phyloP scores from a whole-genome alignment of 1,140 invertebrate genomes.

The Micrasema minimum region DNA sequence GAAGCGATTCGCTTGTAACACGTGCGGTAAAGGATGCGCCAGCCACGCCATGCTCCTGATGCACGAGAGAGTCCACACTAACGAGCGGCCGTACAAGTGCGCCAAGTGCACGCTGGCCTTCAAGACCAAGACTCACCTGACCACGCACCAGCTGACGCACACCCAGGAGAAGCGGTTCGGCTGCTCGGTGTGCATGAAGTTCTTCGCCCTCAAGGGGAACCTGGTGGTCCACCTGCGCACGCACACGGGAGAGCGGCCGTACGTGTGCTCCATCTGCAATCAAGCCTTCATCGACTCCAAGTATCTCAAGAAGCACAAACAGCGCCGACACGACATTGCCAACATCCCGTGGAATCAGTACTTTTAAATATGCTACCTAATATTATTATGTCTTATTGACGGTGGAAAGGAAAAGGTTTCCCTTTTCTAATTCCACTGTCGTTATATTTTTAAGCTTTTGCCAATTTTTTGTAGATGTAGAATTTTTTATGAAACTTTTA shows the following conservation, averaged over 20 bases:
- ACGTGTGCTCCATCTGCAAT: conserved; percentile 72
- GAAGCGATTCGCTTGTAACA: conserved; percentile 61
- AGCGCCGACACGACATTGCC: conserved; percentile 63
- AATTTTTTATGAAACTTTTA: too few species aligned
- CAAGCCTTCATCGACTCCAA: conserved; percentile 68
- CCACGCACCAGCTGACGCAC: conserved; percentile 68
- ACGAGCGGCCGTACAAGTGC: conserved; percentile 67
- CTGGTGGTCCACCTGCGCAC: conserved; percentile 65
- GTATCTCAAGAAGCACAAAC: conserved; percentile 66
- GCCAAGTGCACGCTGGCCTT: conserved; percentile 67
- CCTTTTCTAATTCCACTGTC: too few species aligned
- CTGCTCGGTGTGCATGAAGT: conserved; percentile 67
- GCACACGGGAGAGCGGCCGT: conserved; percentile 72
- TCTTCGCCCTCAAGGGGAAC: conserved; percentile 65
- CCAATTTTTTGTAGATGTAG: too few species aligned
- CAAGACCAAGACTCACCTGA: conserved; percentile 68
- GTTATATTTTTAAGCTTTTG: too few species aligned
- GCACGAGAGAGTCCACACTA: conserved; percentile 69
- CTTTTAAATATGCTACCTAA: too few species aligned
- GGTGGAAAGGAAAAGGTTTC: too few species aligned
- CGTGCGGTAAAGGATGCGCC: conserved; percentile 64
- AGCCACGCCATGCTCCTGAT: conserved; percentile 68
- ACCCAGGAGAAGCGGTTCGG: conserved; percentile 66
- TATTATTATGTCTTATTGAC: too few species aligned
- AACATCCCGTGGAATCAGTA: conserved; percentile 61